These are phyloP conservation scores for Standfussiana lucernea DNA, from an alignment of 2,888 invertebrate species.

Conservation along the genomic window DNA sequence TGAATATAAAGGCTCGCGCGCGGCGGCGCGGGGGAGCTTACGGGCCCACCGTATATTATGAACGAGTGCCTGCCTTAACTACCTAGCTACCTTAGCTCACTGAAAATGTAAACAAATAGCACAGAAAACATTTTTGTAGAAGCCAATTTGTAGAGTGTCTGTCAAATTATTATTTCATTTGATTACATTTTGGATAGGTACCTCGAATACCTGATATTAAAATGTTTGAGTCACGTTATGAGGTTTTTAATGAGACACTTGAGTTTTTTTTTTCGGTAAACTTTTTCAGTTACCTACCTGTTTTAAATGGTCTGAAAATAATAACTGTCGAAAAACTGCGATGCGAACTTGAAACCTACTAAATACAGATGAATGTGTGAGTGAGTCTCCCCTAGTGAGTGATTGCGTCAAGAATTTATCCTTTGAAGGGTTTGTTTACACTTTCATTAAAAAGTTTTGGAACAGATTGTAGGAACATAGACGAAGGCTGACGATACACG, in stretches of 20 bases:
- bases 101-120: neutral
- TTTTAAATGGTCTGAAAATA: neutral
- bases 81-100: neutral
- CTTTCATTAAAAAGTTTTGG: neutral
- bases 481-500: neutral
- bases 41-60: slow-evolving; percentile 26
- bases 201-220: neutral
- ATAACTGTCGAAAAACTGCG: neutral
- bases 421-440: neutral
- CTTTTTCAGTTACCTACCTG: neutral
- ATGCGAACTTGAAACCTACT: neutral
- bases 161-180: neutral
- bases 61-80: too few species aligned
- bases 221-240: neutral
- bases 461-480: neutral
- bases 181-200: neutral
- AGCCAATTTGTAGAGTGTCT: neutral
- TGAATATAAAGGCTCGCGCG: slow-evolving; percentile 48
- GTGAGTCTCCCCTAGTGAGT: neutral
- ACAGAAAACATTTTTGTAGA: neutral
- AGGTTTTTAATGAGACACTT: neutral
- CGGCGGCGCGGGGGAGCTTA: slow-evolving; percentile 1
- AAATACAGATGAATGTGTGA: neutral
- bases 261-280: neutral
- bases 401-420: neutral